Evolutionary conservation across 1,140 invertebrate species (phyloP).

Genomic region (Acromyrmex heyeri): DNA sequence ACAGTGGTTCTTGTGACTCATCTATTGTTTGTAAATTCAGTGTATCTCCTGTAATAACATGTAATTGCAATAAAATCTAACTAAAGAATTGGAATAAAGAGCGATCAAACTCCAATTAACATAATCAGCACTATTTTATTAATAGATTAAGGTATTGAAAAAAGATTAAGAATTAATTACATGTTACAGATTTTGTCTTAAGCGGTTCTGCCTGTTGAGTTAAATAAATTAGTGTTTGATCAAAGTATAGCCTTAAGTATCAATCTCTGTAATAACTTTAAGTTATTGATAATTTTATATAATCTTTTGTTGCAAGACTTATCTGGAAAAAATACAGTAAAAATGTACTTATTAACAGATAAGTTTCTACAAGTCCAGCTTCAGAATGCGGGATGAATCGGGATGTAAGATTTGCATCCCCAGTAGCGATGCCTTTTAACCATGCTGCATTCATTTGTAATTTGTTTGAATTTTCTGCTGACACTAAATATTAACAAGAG

Average conservation of each 20-base stretch:
- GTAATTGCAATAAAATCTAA: neutral
- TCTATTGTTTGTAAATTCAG: neutral
- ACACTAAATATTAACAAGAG: neutral
- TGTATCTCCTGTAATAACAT: neutral
- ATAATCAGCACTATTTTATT: too few relatives aligned
- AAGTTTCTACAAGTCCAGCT: neutral
- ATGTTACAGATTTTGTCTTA: too few relatives aligned
- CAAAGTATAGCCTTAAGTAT: too few relatives aligned
- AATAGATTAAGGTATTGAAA: too few relatives aligned
- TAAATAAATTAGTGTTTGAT: too few relatives aligned
- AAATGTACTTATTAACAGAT: conserved; percentile 42
- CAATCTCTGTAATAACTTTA: neutral
- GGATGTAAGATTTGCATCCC: neutral
- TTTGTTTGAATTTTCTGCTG: neutral
- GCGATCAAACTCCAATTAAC: neutral
- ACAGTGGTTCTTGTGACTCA: neutral
- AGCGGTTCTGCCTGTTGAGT: too few relatives aligned
- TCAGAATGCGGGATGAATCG: neutral
- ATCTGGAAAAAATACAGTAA: neutral
- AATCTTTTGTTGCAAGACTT: neutral
- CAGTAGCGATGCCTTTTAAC: conserved; percentile 11
- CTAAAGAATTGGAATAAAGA: neutral
- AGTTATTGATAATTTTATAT: neutral
- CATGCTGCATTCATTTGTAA: neutral
- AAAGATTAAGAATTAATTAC: too few relatives aligned